Conservation (phyloP, 1,140 invertebrate species). For the Rhagoletis pomonella region DNA sequence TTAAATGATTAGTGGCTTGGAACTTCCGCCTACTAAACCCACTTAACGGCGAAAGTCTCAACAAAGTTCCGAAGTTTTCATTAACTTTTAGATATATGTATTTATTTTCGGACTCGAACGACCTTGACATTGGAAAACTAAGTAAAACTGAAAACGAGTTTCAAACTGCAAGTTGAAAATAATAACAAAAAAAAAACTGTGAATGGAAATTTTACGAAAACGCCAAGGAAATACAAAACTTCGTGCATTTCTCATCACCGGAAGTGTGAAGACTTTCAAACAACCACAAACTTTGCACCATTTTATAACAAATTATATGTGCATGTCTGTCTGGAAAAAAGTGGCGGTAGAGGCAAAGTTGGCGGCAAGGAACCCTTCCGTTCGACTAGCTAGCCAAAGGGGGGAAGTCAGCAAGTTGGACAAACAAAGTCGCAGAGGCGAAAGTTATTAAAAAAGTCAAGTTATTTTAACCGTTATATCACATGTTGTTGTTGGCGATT, state of each 20-base stretch:
- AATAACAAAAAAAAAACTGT: neutral
- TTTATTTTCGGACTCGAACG: conserved; percentile 21
- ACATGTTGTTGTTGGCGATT: neutral
- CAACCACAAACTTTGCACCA: conserved; percentile 33
- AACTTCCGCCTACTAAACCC: conserved; percentile 25
- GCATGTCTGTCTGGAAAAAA: neutral
- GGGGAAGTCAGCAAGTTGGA: conserved; percentile 1
- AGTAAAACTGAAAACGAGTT: conserved; percentile 24
- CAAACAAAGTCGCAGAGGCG: neutral
- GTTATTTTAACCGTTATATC: neutral
- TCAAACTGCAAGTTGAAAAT: conserved; percentile 32
- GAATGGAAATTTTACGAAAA: neutral
- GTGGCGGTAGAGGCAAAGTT: neutral
- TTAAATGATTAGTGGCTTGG: neutral
- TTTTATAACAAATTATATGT: conserved; percentile 33
- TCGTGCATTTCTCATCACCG: conserved; percentile 39
- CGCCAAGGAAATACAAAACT: conserved; percentile 33
- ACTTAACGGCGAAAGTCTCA: conserved; percentile 20
- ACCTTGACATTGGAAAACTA: conserved; percentile 37
- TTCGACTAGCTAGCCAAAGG: neutral
- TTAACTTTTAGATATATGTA: conserved; percentile 18
- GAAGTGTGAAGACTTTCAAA: conserved; percentile 45
- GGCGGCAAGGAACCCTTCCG: neutral
- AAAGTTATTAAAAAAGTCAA: conserved; percentile 46
- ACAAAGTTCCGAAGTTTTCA: conserved; percentile 46